Evolutionary conservation across 2,797 vertebrate species (phyloP).

Genomic region (Xiphorhynchus erythropygius): DNA sequence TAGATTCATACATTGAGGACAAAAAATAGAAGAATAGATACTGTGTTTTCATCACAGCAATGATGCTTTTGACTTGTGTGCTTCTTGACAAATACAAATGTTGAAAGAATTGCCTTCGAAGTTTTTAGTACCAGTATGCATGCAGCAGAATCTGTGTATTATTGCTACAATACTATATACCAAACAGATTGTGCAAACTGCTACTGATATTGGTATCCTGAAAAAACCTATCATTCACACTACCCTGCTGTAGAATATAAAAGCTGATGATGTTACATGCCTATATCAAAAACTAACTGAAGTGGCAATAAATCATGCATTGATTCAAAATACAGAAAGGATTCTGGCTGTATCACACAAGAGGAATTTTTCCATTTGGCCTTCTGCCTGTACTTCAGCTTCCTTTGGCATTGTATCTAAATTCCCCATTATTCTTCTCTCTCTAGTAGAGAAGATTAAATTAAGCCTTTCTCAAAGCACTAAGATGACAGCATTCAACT

Average conservation of each 20-base stretch:
- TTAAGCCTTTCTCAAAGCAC: slow-evolving; percentile 55
- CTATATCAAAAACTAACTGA: not conserved
- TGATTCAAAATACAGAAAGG: slow-evolving; percentile 13
- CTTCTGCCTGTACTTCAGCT: slow-evolving; percentile 30
- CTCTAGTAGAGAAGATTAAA: slow-evolving; percentile 56
- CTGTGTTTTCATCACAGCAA: not conserved
- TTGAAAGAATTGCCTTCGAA: not conserved
- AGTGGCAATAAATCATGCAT: slow-evolving; percentile 2
- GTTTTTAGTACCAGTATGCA: not conserved
- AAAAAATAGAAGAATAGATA: not conserved
- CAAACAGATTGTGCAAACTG: not conserved
- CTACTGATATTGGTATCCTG: not conserved
- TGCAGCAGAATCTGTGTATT: not conserved
- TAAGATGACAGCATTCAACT: slow-evolving; percentile 27
- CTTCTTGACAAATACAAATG: not conserved
- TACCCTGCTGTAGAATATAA: not conserved
- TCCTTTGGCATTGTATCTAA: slow-evolving; percentile 35
- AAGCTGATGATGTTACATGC: not conserved
- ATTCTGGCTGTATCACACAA: not conserved
- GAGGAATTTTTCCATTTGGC: slow-evolving; percentile 40
- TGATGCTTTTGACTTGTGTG: not conserved
- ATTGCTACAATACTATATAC: not conserved
- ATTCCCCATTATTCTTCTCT: slow-evolving; percentile 49
- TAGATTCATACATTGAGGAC: not conserved
- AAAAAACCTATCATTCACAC: not conserved